Base-by-base conservation (phyloP, 2,797 vertebrate species). In the Gymnocypris eckloni region DNA sequence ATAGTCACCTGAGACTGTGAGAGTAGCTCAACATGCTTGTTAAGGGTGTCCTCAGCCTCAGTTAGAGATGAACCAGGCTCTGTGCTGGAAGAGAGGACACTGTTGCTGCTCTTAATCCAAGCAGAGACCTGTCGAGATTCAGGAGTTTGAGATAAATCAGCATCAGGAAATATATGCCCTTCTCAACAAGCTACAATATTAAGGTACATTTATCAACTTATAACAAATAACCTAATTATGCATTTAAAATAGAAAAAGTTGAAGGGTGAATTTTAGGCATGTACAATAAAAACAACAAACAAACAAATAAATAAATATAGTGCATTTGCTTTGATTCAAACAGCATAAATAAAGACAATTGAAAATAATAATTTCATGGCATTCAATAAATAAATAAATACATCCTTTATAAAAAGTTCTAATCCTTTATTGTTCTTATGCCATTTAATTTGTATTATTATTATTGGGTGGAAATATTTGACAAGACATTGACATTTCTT, bases 1-100 rank as follows among this genome's bases (percentile, higher is more conserved):
- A 45, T 10, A 1, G 82, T 94, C 94, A 97, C 97, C 96, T 97
- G 93, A 84, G 91, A 90, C 92, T 96, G 93, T 83, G 91, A 88
- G 61, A 92, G 93, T 85, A 97, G 86, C 86, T 96, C 94, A 79
- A 96, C 86, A 84, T 98, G 95, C 91, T 92, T 94, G 56, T 90
- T 92, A 88, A 97, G 92, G 88, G 94, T 83, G 82, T 93, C 90
- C 89, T 97, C 94, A 0, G 94, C 94, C 76, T 97, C 96, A 71
- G 85, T 90, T 78, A 96, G 90, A 75, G 72, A 91, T 0, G 45
- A 93, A 75, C 95, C 94, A 0, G 95, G 90, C 86, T 96, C 93
- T 88, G 90, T 64, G 85, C 87, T 91, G 85, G 28, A 90, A 11
- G 92, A 92, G 73, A 97, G 90, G 43, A 93, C 11, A 0, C 82